phyloP scores from a whole-genome alignment of 2,113 vertebrate genomes.

The Bujurquina vittata region DNA sequence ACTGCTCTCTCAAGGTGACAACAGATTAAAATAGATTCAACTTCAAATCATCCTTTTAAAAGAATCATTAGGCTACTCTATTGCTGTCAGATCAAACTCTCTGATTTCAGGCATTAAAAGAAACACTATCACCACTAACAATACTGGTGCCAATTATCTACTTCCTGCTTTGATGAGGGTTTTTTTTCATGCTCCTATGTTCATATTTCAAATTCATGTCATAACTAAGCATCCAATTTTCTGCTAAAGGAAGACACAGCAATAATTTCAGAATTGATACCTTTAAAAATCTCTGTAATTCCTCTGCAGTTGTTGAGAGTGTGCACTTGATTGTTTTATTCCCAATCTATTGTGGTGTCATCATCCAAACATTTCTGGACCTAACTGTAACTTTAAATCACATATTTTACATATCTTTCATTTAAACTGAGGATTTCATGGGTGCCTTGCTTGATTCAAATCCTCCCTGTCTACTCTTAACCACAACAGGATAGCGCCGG shows the following conservation, averaged over 20 bases:
- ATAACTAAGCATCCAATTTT: neutral
- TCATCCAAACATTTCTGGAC: neutral
- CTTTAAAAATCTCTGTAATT: neutral
- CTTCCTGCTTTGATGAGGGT: neutral
- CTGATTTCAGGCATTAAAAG: slow-evolving; percentile 24
- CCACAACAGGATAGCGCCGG: neutral
- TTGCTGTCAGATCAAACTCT: slow-evolving; percentile 57
- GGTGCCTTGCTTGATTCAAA: neutral
- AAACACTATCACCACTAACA: slow-evolving; percentile 16
- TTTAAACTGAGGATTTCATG: neutral
- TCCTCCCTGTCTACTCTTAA: neutral
- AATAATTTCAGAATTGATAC: neutral
- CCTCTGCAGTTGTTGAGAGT: neutral
- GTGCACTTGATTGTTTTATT: neutral
- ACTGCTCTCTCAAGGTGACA: slow-evolving; percentile 67
- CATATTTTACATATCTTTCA: neutral
- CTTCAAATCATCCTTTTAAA: slow-evolving; percentile 67
- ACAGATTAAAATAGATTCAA: slow-evolving; percentile 78
- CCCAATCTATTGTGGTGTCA: neutral
- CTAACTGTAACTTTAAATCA: neutral
- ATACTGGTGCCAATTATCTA: neutral
- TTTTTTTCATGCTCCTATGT: neutral
- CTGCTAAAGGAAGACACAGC: neutral
- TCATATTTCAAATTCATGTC: neutral
- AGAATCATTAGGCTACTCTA: slow-evolving; percentile 40